A percentile compares a stretch with the other conserved stretches of the same genome.
Evolutionary conservation across 2,888 invertebrate genomes (phyloP).

Genomic region (Napeogenes inachia): DNA sequence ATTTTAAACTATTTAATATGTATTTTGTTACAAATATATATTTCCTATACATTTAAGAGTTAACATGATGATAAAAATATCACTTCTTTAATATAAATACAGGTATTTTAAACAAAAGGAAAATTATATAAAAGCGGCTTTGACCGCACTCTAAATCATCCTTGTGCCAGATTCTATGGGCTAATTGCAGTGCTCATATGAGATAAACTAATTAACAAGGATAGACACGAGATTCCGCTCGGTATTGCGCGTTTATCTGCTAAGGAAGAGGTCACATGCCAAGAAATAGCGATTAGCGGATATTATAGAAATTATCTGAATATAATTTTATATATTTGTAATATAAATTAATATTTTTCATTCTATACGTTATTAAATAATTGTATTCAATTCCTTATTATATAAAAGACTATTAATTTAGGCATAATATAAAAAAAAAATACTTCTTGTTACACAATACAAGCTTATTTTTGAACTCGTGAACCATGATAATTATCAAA

Average conservation of each 20-base stretch:
- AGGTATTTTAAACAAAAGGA: conserved; percentile 10
- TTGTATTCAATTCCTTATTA: too few relatives aligned
- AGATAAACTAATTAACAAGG: conserved; percentile 77
- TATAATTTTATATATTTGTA: background rate
- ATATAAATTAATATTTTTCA: too few relatives aligned
- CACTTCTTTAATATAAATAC: background rate
- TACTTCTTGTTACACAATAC: too few relatives aligned
- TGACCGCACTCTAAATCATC: conserved; percentile 52
- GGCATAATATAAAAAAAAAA: too few relatives aligned
- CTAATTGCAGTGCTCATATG: conserved; percentile 69
- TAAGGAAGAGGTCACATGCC: conserved; percentile 26
- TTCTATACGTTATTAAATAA: too few relatives aligned
- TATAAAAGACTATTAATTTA: too few relatives aligned
- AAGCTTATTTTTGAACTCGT: too few relatives aligned
- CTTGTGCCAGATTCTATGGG: conserved; percentile 70
- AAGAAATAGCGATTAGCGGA: conserved; percentile 29
- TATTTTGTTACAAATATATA: background rate
- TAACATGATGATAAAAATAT: too few relatives aligned
- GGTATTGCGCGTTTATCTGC: conserved; percentile 64
- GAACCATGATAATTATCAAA: too few relatives aligned
- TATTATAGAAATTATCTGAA: too few relatives aligned
- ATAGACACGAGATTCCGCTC: conserved; percentile 71
- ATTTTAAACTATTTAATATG: conserved; percentile 5
- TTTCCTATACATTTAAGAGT: background rate
- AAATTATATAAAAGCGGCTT: conserved; percentile 43